Base-by-base conservation (phyloP, 2,888 invertebrate genomes). In the Caenorhabditis sp. region DNA sequence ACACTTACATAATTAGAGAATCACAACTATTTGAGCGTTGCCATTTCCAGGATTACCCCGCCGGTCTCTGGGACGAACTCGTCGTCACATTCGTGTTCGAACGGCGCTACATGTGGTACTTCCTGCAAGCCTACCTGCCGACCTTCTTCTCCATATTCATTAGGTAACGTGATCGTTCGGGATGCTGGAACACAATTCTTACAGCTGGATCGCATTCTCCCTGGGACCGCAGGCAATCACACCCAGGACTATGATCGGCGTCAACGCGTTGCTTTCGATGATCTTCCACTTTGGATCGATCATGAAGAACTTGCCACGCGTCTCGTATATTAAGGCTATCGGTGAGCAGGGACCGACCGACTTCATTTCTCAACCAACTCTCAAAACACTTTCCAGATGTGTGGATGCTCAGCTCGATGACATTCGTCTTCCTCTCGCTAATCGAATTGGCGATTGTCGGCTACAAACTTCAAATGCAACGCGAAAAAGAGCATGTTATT, bases 81-180 rank as follows among this genome's bases (percentile, higher is more conserved):
- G 75, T 81, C 15, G 78, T 83, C 7, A 80, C 79, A 2, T 79
- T 83, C 20, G 79, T 76, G 1, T 83, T 83, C 48, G 79, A 80
- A 61, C 59, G 83, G 2, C 61, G 80, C 11, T 83, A 83, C 61
- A 78, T 76, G 61, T 83, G 83, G 83, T 83, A 85, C 61, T 79
- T 85, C 20, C 59, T 85, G 20, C 85, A 85, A 48, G 83, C 83
- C 11, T 85, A 83, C 50, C 59, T 85, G 4, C 84, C 84, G 2
- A 84, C 84, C 1, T 84, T 83, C 48, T 79, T 84, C 65, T 82
- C 83, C 8, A 85, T 85, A 30, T 85, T 85, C 63, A 82, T 85
- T 56, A 82, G 82, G 72, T 83, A 53, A 55, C 11, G 8, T 9
- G 9, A 20, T 9, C 26, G 75, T 61, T 59, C 45, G n/a, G n/a